Conservation (phyloP, 2,888 invertebrate species). For the Hypena proboscidalis region DNA sequence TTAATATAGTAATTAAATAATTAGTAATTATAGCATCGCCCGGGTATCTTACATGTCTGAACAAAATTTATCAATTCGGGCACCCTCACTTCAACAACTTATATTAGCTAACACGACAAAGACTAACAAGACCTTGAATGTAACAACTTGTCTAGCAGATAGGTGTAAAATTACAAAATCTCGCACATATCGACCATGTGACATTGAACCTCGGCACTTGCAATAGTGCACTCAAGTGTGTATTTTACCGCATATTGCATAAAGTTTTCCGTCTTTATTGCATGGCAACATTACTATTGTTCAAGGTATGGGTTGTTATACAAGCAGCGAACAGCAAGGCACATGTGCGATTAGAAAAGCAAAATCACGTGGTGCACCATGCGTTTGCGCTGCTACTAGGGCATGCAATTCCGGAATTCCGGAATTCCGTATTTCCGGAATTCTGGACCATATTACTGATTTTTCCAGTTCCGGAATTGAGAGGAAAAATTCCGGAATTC, state of each 20-base stretch:
- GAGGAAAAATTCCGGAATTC: too few species aligned
- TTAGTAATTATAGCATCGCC: too few species aligned
- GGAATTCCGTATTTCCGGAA: too few species aligned
- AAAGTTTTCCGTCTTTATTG: conserved; percentile 36
- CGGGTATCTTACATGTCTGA: too few species aligned
- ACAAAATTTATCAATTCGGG: too few species aligned
- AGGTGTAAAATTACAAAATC: conserved; percentile 42
- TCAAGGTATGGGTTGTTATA: conserved; percentile 48
- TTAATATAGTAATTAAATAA: too few species aligned
- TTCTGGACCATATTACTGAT: too few species aligned
- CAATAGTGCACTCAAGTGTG: conserved; percentile 27
- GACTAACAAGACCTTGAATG: conserved; percentile 24
- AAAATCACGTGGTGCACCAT: conserved; percentile 67
- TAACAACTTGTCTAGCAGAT: conserved; percentile 25
- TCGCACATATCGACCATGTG: conserved; percentile 31
- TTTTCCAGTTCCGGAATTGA: too few species aligned
- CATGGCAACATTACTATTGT: conserved; percentile 44
- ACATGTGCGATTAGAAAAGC: conserved; percentile 63
- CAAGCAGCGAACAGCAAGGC: conserved; percentile 44
- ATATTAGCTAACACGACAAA: conserved; percentile 30
- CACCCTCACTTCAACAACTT: too few species aligned
- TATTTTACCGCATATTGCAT: conserved; percentile 15
- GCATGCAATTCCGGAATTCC: too few species aligned
- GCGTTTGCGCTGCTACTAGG: conserved; percentile 53
- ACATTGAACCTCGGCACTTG: conserved; percentile 40